These are phyloP conservation scores for Dryobotodes eremita DNA, from an alignment of 2,888 invertebrate genomes.

Conservation along the genomic window DNA sequence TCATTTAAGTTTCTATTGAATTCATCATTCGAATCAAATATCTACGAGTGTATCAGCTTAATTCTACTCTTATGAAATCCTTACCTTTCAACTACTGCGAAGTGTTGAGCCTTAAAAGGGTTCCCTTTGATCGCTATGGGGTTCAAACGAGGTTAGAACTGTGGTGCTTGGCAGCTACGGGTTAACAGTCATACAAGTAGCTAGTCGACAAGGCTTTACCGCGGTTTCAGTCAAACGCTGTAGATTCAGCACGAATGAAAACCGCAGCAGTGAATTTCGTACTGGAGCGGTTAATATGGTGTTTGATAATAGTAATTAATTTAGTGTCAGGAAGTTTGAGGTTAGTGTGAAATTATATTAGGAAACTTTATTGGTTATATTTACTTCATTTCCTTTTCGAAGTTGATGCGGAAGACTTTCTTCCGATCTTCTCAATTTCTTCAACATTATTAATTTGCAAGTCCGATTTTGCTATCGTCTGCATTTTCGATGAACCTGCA, in stretches of 20 bases:
- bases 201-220: conserved; percentile 47
- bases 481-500: conserved; percentile 6
- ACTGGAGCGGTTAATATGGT: neutral
- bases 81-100: neutral
- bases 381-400: no score
- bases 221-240: conserved; percentile 40
- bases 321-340: conserved; percentile 25
- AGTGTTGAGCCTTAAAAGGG: conserved; percentile 18
- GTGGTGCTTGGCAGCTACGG: conserved; percentile 34
- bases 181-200: conserved; percentile 39
- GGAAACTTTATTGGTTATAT: neutral
- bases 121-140: conserved; percentile 21
- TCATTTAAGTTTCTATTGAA: neutral
- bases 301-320: conserved; percentile 22
- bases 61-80: conserved; percentile 11
- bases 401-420: neutral
- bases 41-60: neutral
- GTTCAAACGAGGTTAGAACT: conserved; percentile 38
- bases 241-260: conserved; percentile 45
- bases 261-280: conserved; percentile 48
- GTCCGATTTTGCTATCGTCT: neutral
- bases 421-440: neutral
- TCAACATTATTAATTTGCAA: neutral
- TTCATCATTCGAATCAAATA: conserved; percentile 27
- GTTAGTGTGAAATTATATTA: conserved; percentile 10